Conservation (phyloP, 2,797 vertebrate species). For the Phyllotis vaccarum region DNA sequence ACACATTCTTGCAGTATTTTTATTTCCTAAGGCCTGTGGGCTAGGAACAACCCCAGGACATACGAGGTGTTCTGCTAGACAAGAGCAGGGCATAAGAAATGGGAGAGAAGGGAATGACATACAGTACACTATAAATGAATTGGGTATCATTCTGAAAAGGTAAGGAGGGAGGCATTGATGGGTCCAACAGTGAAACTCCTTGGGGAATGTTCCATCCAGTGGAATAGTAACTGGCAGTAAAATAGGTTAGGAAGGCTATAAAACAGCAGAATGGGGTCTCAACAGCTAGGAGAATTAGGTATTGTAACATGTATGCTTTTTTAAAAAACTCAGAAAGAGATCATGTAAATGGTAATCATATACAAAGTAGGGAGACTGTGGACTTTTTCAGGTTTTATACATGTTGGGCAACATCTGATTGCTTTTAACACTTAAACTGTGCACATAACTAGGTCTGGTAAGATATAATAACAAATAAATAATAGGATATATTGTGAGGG, state of each 20-base stretch:
- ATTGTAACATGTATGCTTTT: not conserved
- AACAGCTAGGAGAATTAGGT: conserved; percentile 11
- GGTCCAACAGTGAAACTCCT: not conserved
- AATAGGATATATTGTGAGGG: conserved; percentile 5
- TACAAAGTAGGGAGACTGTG: not conserved
- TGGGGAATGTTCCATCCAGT: not conserved
- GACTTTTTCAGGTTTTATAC: not conserved
- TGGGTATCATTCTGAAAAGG: not conserved
- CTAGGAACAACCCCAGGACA: not conserved
- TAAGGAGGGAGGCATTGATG: not conserved
- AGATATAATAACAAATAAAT: conserved; percentile 30
- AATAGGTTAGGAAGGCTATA: not conserved
- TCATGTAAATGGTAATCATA: not conserved
- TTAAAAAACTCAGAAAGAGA: conserved; percentile 27
- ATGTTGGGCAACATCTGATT: not conserved
- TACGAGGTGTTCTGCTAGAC: not conserved
- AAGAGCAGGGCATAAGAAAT: not conserved
- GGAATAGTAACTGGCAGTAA: not conserved
- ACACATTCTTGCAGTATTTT: not conserved
- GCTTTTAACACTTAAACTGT: conserved; percentile 5
- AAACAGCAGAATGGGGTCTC: not conserved
- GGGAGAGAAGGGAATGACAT: not conserved
- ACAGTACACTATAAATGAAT: not conserved
- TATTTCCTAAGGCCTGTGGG: not conserved
- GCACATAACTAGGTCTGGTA: not conserved